These are phyloP conservation scores for Ianthella basta DNA, from an alignment of 37 sponge, comb jelly and placozoan species.

Conservation along the genomic window DNA sequence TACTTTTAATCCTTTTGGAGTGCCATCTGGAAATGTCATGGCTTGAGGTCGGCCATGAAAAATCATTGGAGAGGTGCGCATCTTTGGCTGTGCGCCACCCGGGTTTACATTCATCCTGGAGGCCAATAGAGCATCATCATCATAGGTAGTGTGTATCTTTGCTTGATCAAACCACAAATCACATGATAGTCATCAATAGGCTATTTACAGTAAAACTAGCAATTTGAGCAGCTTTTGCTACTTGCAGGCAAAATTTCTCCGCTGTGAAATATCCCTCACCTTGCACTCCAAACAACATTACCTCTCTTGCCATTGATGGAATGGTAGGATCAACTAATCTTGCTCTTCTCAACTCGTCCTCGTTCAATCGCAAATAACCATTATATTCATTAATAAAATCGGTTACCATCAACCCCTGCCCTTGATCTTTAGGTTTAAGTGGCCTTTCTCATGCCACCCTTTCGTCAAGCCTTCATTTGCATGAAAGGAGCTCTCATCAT, in stretches of 20 bases:
- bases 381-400: constrained; percentile 37
- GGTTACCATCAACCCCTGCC: constrained; percentile 37
- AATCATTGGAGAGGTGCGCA: not conserved
- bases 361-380: constrained; percentile 20
- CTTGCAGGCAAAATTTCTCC: constrained; percentile 25
- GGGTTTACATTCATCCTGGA: not conserved
- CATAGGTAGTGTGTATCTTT: not conserved
- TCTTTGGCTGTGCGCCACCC: not conserved
- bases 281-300: constrained; percentile 7
- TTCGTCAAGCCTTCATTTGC: constrained; percentile 44
- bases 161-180: not conserved
- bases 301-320: not conserved
- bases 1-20: not conserved
- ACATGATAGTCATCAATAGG: not conserved
- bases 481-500: constrained; percentile 39
- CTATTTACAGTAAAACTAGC: constrained; percentile 27
- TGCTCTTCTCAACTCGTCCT: not conserved
- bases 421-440: constrained; percentile 26
- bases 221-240: constrained; percentile 3
- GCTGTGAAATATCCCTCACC: constrained; percentile 18
- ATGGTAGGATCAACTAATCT: not conserved
- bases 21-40: not conserved
- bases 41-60: not conserved
- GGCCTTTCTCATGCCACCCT: constrained; percentile 15
- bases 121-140: not conserved